Evolutionary conservation across 2,113 vertebrate genomes (phyloP).

Genomic region (Sylvicapra grimmia): DNA sequence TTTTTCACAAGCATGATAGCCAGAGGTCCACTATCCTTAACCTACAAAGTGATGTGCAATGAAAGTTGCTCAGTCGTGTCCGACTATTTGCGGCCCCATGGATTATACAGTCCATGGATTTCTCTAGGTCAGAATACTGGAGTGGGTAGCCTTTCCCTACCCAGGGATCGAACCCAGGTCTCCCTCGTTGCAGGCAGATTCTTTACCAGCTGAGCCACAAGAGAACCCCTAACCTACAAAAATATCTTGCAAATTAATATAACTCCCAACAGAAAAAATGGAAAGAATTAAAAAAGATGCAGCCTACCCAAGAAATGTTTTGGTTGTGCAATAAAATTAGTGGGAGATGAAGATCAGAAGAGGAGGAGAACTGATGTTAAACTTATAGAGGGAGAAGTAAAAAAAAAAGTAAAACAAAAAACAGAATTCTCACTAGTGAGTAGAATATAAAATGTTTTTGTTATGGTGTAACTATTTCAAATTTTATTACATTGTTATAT

Average conservation of each 20-base stretch:
- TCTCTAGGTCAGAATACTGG: background rate
- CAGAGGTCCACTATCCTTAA: background rate
- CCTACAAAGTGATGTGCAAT: background rate
- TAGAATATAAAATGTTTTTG: background rate
- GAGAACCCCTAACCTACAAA: background rate
- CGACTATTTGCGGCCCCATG: fast-evolving
- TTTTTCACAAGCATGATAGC: background rate
- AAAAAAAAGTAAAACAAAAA: background rate
- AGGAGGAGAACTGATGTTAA: background rate
- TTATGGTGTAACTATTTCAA: background rate
- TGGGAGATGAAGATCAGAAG: background rate
- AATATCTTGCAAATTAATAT: background rate
- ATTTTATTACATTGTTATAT: background rate
- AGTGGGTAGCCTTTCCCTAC: background rate
- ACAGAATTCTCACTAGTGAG: background rate
- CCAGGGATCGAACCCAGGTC: background rate
- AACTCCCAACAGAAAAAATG: background rate
- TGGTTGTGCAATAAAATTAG: background rate
- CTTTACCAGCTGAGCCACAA: background rate
- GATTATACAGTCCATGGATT: background rate
- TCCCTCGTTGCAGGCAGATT: background rate
- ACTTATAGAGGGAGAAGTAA: background rate
- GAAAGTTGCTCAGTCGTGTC: background rate
- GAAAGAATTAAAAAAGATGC: background rate
- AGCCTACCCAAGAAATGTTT: background rate